A percentile compares a stretch with the other conserved stretches of the same genome.
These are phyloP conservation scores for Avahi laniger DNA, from an alignment of 2,797 vertebrate genomes.

Conservation along the genomic window DNA sequence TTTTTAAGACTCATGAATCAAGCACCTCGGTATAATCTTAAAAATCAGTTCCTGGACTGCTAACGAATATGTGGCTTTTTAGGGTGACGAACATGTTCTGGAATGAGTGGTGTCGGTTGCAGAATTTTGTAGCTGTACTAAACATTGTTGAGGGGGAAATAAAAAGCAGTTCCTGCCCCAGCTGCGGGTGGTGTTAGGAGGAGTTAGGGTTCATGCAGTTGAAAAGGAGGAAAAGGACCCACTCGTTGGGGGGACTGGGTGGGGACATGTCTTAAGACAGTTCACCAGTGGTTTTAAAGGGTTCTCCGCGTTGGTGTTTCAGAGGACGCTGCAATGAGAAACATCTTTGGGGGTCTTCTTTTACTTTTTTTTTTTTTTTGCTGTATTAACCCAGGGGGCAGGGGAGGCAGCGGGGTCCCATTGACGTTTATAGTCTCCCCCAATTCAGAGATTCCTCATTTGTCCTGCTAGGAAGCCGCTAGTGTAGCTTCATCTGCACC, in stretches of 20 bases:
- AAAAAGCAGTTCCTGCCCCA: not conserved
- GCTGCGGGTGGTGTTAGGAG: slow-evolving; percentile 3
- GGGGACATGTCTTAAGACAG: not conserved
- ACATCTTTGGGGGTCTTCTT: not conserved
- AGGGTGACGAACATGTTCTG: not conserved
- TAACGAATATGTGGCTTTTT: not conserved
- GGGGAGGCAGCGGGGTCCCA: not conserved
- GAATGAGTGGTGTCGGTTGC: not conserved
- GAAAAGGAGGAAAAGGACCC: not conserved
- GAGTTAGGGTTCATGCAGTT: not conserved
- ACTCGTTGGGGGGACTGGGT: not conserved
- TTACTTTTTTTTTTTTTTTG: not conserved
- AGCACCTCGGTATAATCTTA: not conserved
- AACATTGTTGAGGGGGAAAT: not conserved
- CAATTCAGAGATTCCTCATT: not conserved
- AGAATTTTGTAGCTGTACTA: not conserved
- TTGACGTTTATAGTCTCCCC: not conserved
- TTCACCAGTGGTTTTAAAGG: not conserved
- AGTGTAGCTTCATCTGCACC: not conserved
- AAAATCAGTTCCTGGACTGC: not conserved
- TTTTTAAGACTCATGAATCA: not conserved
- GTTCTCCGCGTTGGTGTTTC: not conserved
- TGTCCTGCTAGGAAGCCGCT: not conserved
- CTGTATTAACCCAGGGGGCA: not conserved
- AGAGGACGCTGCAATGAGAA: not conserved